Base-by-base conservation (phyloP, 2,113 vertebrate species). In the Microtus montanus region DNA sequence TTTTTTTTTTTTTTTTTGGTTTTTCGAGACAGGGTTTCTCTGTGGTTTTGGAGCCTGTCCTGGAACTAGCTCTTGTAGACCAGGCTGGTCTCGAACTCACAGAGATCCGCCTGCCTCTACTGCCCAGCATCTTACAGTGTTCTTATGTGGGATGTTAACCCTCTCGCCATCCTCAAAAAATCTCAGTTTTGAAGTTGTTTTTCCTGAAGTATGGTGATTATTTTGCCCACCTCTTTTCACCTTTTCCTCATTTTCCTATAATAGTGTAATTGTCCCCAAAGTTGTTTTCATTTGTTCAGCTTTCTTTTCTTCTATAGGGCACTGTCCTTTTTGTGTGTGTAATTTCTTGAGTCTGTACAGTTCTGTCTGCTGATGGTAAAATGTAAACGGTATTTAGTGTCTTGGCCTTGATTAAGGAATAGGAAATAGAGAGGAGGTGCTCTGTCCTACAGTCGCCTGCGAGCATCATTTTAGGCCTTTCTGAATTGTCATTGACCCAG, bases 361-460 rank as follows among this genome's bases (percentile, higher is more conserved):
- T 28, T 94, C 8, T 64, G 0, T 95, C 54, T 95, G 77, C 84
- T 83, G 35, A 80, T 89, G 15, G 28, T 88, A 86, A 90, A 80
- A 35, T 68, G 70, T 49, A 66, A 89, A 44, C 20, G 49, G 7
- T 80, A 58, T 41, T 24, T 30, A 35, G 15, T 92, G n/a, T 82
- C 14, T 95, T 58, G 30, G 19, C 64, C 93, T 82, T 79, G 33
- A 71, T 89, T 85, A 74, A 95, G 77, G 91, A 90, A 47, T 61
- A 41, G 2, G 5, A 90, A 88, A 19, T 63, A 79, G n/a, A 95
- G 33, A 28, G 24, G 41, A 26, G 33, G 6, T 93, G 15, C n/a
- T 90, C 30, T 75, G 7, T 22, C n/a, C 54, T 89, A 14, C 64
- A 5, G 68, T 47, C 68, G 61, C 6, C 24, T 49, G 17, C 77